A percentile compares a stretch with the other conserved stretches of the same genome.
Evolutionary conservation across 2,888 invertebrate genomes (phyloP).

Genomic region (Acrobasis suavella): DNA sequence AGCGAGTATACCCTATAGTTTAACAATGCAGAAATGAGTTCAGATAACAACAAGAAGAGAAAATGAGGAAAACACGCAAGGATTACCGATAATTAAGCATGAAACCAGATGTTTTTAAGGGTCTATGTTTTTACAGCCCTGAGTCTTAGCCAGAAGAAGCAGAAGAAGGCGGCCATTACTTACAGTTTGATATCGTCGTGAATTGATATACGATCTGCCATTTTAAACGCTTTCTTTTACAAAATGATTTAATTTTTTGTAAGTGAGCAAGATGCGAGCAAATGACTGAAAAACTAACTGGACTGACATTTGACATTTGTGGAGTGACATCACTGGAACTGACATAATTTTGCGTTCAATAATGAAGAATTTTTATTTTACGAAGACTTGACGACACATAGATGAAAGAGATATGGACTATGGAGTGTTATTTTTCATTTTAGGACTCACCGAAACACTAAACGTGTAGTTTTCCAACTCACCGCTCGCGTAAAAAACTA

Average conservation of each 20-base stretch:
- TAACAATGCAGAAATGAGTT: background rate
- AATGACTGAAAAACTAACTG: background rate
- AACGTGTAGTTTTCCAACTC: too few species aligned
- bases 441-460: too few species aligned
- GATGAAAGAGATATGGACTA: too few species aligned
- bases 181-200: slow-evolving; percentile 89
- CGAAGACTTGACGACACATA: too few species aligned
- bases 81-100: slow-evolving; percentile 43
- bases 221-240: slow-evolving; percentile 43
- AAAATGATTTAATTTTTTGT: slow-evolving; percentile 35
- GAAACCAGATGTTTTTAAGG: slow-evolving; percentile 27
- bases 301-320: too few species aligned
- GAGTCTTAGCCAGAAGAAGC: background rate
- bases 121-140: background rate
- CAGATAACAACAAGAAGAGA: background rate
- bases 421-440: too few species aligned
- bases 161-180: slow-evolving; percentile 63
- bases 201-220: slow-evolving; percentile 85
- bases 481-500: too few species aligned
- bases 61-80: slow-evolving; percentile 34
- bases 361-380: too few species aligned
- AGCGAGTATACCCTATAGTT: background rate
- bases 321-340: background rate
- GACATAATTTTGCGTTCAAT: too few species aligned
- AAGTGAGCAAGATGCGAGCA: background rate